Base-by-base conservation (phyloP, 2,113 vertebrate species). In the Brachirus orientalis region DNA sequence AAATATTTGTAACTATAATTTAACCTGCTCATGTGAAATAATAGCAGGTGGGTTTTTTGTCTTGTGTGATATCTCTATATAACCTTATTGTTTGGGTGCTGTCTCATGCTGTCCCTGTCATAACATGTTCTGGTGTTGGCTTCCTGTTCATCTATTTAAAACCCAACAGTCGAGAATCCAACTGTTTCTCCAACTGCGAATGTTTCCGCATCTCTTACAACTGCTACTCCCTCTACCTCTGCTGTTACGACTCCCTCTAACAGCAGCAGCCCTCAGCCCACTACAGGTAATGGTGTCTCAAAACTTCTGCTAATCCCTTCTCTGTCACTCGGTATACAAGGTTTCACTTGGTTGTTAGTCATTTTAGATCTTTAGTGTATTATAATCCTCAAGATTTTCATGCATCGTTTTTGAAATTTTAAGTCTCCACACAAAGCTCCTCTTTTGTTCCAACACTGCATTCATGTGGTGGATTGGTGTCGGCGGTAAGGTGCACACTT, bases 281-380 rank as follows among this genome's bases (percentile, higher is more conserved):
- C 70, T 44, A 53, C 90, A 91, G 90, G 89, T 92, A 91, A 91
- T 67, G 17, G 47, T 62, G 56, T 13, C 28, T 9, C 3, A 33
- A 64, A 51, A 3, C 3, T 22, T 48, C 55, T 10, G 63, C 60
- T 60, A 4, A 43, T 37, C 40, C 47, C 22, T 12, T 61, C 44
- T 63, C 17, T 57, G 22, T 55, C 45, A 43, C 51, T 50, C 6
- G 9, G n/a, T n/a, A n/a, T n/a, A 16, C n/a, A 36, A 13, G 10
- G 43, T 16, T 56, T 65, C 0, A 44, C 37, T 11, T 56, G 40
- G 10, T 50, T 17, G 5, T 18, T 20, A 28, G 47, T 16, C 13
- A 1, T 8, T 48, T 59, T 48, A 40, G 11, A 35, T 14, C 36
- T 10, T 66, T 28, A 40, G n/a, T n/a, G n/a, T n/a, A n/a, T n/a